Conservation (phyloP, 1,140 invertebrate genomes). For the Lepidostoma basale region DNA sequence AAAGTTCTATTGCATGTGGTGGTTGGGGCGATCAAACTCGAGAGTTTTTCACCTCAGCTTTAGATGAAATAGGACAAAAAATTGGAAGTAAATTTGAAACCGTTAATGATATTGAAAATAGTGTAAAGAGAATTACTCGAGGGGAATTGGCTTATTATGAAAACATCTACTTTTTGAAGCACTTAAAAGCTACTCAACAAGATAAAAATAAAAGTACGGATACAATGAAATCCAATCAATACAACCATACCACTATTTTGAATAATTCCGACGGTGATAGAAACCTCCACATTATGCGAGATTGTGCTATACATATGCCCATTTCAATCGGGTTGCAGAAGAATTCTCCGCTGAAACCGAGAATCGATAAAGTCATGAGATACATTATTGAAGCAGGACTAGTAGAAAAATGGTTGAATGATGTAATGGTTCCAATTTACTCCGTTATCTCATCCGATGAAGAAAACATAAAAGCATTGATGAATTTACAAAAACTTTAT, state of each 20-base stretch:
- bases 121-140: conserved; percentile 67
- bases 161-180: conserved; percentile 73
- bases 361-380: conserved; percentile 70
- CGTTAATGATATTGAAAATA: conserved; percentile 62
- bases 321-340: conserved; percentile 80
- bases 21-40: conserved; percentile 73
- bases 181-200: conserved; percentile 65
- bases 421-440: conserved; percentile 66
- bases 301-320: conserved; percentile 80
- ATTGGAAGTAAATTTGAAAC: conserved; percentile 72
- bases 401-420: conserved; percentile 78
- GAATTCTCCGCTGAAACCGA: conserved; percentile 77
- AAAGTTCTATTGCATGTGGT: conserved; percentile 67
- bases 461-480: conserved; percentile 68
- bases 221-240: conserved; percentile 23
- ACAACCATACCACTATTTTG: no score
- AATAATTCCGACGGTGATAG: conserved; percentile 54
- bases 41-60: conserved; percentile 70
- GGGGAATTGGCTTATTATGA: conserved; percentile 81
- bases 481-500: conserved; percentile 77
- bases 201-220: conserved; percentile 39
- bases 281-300: conserved; percentile 78
- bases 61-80: conserved; percentile 67
- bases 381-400: conserved; percentile 76
- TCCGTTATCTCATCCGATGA: conserved; percentile 53